These are phyloP conservation scores for Heliconius sara DNA, from an alignment of 2,888 invertebrate species.

Conservation along the genomic window DNA sequence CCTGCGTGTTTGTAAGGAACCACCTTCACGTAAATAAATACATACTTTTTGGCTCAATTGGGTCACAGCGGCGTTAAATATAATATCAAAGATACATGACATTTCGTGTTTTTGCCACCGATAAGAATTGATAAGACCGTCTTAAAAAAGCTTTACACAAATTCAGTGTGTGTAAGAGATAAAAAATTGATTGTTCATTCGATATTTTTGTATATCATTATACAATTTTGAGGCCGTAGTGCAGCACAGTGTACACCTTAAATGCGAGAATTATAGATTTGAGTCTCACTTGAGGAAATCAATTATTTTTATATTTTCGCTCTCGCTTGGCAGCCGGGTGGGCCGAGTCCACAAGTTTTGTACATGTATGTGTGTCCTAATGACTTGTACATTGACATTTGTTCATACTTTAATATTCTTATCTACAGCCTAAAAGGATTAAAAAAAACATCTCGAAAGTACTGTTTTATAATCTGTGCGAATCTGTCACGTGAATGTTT, in stretches of 20 bases:
- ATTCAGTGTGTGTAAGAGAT: background rate
- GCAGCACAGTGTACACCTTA: too few relatives aligned
- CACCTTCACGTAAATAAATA: background rate
- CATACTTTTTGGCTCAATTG: background rate
- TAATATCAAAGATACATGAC: background rate
- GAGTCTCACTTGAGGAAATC: too few relatives aligned
- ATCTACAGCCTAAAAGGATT: background rate
- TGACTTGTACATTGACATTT: background rate
- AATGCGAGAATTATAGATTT: too few relatives aligned
- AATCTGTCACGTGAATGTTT: background rate
- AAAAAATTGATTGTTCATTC: background rate
- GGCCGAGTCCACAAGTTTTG: too few relatives aligned
- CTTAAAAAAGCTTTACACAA: background rate
- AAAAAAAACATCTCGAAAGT: background rate
- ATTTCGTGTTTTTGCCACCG: background rate
- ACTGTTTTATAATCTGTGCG: background rate
- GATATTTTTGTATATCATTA: background rate
- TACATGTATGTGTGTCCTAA: background rate
- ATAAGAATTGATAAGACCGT: background rate
- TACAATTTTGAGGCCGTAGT: too few relatives aligned
- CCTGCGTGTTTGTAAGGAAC: background rate
- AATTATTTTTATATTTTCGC: too few relatives aligned
- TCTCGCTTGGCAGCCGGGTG: too few relatives aligned
- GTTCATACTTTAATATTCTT: conserved; percentile 1
- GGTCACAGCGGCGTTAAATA: background rate